phyloP scores from a whole-genome alignment of 2,113 vertebrate genomes.

The Coturnix japonica region DNA sequence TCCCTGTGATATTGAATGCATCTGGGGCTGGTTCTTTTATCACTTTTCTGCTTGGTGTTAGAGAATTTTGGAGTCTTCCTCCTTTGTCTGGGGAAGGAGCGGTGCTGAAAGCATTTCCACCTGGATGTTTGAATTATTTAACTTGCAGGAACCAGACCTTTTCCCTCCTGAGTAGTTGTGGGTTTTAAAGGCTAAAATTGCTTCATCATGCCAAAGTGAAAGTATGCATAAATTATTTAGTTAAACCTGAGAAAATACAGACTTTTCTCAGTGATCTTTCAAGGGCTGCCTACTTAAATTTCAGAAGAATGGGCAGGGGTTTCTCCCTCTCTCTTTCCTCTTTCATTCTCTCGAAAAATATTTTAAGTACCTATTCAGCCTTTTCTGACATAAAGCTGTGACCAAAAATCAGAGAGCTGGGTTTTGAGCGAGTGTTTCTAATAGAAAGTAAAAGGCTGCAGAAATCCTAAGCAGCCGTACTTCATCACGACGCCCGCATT shows the following conservation, averaged over 20 bases:
- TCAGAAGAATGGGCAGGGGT: slow-evolving; percentile 79
- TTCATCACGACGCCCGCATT: slow-evolving; percentile 14
- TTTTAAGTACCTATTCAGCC: slow-evolving; percentile 70
- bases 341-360: slow-evolving; percentile 77
- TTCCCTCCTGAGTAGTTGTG: slow-evolving; percentile 87
- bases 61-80: slow-evolving; percentile 75
- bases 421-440: slow-evolving; percentile 49
- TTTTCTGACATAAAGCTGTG: slow-evolving; percentile 68
- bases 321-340: slow-evolving; percentile 35
- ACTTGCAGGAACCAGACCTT: slow-evolving; percentile 89
- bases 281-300: slow-evolving; percentile 85
- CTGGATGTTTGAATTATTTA: slow-evolving; percentile 97
- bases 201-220: slow-evolving; percentile 96
- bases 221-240: slow-evolving; percentile 98
- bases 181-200: slow-evolving; percentile 94
- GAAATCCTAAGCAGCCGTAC: slow-evolving; percentile 52
- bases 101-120: slow-evolving; percentile 87
- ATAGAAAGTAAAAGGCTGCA: slow-evolving; percentile 51
- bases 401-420: slow-evolving; percentile 67
- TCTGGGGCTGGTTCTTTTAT: slow-evolving; percentile 60
- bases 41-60: slow-evolving; percentile 65
- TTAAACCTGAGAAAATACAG: slow-evolving; percentile 91
- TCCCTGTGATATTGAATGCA: slow-evolving; percentile 60
- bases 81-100: slow-evolving; percentile 83
- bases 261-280: slow-evolving; percentile 86